Evolutionary conservation across 1,140 invertebrate species (phyloP).

Genomic region (Zaprionus gabonicus): DNA sequence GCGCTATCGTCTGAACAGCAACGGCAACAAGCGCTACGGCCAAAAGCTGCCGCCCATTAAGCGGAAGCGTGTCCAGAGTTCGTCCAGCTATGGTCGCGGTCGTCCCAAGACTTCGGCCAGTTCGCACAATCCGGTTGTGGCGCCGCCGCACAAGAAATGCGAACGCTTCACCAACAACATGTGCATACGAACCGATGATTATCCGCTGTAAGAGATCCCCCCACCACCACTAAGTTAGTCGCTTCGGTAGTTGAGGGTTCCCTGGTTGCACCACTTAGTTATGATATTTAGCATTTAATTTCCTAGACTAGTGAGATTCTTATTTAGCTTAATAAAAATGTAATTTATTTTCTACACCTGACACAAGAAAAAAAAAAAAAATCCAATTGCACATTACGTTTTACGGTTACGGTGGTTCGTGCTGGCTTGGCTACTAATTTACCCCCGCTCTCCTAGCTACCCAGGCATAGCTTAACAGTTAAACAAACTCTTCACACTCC

Average conservation of each 20-base stretch:
- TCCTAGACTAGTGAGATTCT: conserved; percentile 41
- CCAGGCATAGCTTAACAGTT: conserved; percentile 2
- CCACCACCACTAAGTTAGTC: conserved; percentile 22
- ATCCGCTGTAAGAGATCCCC: conserved; percentile 90
- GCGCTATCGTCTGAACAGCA: conserved; percentile 65
- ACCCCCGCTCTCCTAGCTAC: neutral
- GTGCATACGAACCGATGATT: conserved; percentile 90
- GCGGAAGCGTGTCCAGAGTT: conserved; percentile 57
- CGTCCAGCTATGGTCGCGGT: conserved; percentile 23
- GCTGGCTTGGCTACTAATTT: conserved; percentile 25
- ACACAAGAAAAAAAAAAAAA: neutral
- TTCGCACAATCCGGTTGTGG: conserved; percentile 56
- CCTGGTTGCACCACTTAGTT: conserved; percentile 33
- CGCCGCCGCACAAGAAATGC: conserved; percentile 85
- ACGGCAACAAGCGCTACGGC: conserved; percentile 44
- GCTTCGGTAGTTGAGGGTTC: conserved; percentile 32
- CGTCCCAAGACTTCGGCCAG: conserved; percentile 65
- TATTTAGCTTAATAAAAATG: conserved; percentile 56
- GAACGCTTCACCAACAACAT: conserved; percentile 91
- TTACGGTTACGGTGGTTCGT: conserved; percentile 49
- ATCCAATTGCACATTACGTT: conserved; percentile 53
- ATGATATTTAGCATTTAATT: neutral
- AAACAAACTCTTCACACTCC: conserved; percentile 9
- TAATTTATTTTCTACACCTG: conserved; percentile 65
- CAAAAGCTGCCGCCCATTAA: conserved; percentile 62